Conservation (phyloP, 2,113 vertebrate genomes). For the Carassius gibelio region DNA sequence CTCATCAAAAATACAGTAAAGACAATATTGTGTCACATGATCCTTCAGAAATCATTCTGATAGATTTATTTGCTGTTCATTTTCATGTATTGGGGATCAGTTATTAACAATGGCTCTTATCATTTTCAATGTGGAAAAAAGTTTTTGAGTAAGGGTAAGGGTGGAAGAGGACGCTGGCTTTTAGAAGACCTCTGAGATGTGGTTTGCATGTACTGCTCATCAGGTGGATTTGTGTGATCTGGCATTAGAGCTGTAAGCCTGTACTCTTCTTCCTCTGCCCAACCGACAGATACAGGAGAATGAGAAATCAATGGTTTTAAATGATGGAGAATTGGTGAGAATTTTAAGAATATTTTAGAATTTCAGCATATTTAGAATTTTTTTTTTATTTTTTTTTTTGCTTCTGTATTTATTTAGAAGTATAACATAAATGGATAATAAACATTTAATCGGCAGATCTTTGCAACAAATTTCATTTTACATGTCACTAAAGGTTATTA, state of each 20-base stretch:
- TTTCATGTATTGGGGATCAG: too few species aligned
- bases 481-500: not conserved
- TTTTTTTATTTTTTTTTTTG: too few species aligned
- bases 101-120: too few species aligned
- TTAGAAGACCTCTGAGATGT: not conserved
- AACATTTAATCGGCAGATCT: not conserved
- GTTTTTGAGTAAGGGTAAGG: not conserved
- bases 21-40: not conserved
- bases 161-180: slow-evolving; percentile 13
- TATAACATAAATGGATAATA: not conserved
- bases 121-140: not conserved
- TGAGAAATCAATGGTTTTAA: not conserved
- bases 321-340: too few species aligned
- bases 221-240: not conserved
- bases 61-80: too few species aligned
- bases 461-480: not conserved
- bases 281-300: not conserved
- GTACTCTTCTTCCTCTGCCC: slow-evolving; percentile 2
- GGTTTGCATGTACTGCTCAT: not conserved
- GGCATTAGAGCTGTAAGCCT: not conserved
- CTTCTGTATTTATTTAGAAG: too few species aligned
- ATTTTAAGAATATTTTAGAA: not conserved
- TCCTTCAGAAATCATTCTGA: not conserved
- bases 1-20: not conserved
- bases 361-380: not conserved